Evolutionary conservation across 2,113 vertebrate species (phyloP).

Genomic region (Anhinga anhinga): DNA sequence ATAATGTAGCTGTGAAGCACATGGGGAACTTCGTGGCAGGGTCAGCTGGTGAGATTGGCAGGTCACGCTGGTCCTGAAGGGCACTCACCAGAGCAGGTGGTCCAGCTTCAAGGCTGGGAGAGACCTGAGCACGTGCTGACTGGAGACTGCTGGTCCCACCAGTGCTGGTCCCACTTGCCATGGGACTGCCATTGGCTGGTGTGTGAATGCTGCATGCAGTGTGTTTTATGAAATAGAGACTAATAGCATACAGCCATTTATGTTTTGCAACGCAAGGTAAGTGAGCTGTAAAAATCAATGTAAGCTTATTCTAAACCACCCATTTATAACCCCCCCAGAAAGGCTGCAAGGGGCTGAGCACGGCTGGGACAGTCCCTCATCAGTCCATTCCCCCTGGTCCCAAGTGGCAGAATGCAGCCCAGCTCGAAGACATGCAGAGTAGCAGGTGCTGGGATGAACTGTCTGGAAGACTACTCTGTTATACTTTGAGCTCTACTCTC

Average conservation of each 20-base stretch:
- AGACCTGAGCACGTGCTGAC: accelerated
- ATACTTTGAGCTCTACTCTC: neutral
- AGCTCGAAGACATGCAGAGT: neutral
- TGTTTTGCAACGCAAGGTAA: neutral
- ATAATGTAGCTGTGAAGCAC: neutral
- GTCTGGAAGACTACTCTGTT: neutral
- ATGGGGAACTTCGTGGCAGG: neutral
- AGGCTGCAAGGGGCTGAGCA: neutral
- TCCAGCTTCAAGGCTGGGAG: neutral
- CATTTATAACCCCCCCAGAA: neutral
- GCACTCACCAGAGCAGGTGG: accelerated
- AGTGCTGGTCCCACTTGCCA: neutral
- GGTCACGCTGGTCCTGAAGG: neutral
- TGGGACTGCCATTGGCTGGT: neutral
- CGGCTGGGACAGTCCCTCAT: neutral
- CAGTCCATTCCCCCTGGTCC: neutral
- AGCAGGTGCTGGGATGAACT: neutral
- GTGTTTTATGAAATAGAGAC: neutral
- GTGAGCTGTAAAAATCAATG: neutral
- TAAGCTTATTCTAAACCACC: neutral
- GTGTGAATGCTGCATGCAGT: accelerated
- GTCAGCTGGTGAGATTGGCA: neutral
- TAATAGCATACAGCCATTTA: accelerated
- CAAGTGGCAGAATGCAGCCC: neutral
- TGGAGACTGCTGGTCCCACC: neutral